These are phyloP conservation scores for Myodes glareolus DNA, from an alignment of 2,113 vertebrate species.

Conservation along the genomic window DNA sequence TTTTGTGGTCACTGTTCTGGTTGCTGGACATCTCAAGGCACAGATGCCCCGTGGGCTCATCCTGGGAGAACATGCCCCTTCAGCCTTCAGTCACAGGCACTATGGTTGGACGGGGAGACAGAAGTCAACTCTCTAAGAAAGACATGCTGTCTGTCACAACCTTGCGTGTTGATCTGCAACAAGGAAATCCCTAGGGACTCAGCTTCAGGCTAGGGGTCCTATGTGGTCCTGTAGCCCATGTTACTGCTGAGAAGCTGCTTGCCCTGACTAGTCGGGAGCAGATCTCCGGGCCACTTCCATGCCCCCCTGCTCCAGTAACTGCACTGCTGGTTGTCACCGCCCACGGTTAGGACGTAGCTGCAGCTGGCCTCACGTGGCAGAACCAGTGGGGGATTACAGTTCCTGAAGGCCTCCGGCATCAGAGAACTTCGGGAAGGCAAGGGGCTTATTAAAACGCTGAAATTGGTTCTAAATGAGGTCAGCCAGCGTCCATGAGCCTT, in stretches of 20 bases:
- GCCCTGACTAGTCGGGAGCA: neutral
- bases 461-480: constrained; percentile 59
- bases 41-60: rapidly evolving
- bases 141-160: neutral
- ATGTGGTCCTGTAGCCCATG: neutral
- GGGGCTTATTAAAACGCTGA: constrained; percentile 65
- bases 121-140: neutral
- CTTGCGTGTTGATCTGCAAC: rapidly evolving
- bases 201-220: neutral
- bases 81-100: rapidly evolving
- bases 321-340: rapidly evolving
- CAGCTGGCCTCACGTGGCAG: constrained; percentile 14
- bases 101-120: rapidly evolving
- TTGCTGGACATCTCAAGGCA: neutral
- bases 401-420: neutral
- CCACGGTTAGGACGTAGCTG: rapidly evolving
- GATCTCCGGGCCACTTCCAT: neutral
- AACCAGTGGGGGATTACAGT: neutral
- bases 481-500: neutral
- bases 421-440: neutral
- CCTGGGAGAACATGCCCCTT: too few relatives aligned
- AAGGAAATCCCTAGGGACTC: neutral
- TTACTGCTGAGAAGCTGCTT: neutral
- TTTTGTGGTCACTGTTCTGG: neutral
- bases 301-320: neutral